Evolutionary conservation across 2,888 invertebrate species (phyloP).

Genomic region (Cerastis leucographa): DNA sequence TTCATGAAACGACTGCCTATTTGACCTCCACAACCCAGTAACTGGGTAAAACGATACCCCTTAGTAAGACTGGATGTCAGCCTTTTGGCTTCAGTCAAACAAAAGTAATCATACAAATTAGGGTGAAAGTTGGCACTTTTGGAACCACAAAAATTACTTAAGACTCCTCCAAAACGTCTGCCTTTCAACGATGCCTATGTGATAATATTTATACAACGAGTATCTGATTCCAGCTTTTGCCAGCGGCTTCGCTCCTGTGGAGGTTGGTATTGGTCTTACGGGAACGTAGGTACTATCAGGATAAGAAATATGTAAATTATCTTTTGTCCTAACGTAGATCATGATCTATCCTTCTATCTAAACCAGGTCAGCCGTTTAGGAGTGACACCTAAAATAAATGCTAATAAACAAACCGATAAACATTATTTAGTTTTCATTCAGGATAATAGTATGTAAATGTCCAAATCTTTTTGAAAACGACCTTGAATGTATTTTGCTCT

Average conservation of each 20-base stretch:
- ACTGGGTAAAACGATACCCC: no score
- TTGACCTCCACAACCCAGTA: no score
- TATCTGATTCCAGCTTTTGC: background rate
- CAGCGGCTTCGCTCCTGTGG: background rate
- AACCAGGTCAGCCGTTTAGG: background rate
- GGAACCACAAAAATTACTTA: background rate
- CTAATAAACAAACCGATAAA: background rate
- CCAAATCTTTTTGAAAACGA: background rate
- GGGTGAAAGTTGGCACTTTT: background rate
- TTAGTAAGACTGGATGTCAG: no score
- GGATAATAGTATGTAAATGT: background rate
- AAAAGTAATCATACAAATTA: background rate
- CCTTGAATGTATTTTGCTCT: background rate
- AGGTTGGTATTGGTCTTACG: background rate
- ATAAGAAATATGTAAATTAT: background rate
- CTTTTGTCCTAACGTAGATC: background rate
- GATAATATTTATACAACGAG: background rate
- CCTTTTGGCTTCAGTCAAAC: background rate
- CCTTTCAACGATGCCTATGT: background rate
- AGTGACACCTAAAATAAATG: background rate
- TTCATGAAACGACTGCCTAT: no score
- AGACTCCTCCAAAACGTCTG: background rate
- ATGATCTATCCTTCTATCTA: background rate
- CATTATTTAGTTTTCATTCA: background rate
- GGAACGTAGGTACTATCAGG: background rate